Conservation (phyloP, 2,888 invertebrate genomes). For the Tridacna gigas region DNA sequence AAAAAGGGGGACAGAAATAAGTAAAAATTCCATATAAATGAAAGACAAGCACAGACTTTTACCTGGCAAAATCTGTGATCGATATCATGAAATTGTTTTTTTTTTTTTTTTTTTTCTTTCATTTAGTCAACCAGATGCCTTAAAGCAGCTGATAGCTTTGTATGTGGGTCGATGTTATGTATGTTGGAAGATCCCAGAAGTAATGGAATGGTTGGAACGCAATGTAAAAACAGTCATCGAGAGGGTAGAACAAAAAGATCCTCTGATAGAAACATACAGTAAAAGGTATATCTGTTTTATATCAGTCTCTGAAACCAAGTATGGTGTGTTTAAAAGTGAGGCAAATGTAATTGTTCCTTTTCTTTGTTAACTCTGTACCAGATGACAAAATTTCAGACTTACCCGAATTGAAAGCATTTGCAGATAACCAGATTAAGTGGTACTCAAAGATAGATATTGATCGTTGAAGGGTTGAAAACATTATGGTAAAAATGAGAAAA, state of each 20-base stretch:
- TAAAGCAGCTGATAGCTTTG: slow-evolving; percentile 90
- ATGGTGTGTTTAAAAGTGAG: neutral
- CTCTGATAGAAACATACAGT: slow-evolving; percentile 88
- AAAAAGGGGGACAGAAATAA: too few species aligned
- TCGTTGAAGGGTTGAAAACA: too few species aligned
- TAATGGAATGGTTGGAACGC: slow-evolving; percentile 91
- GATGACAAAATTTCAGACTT: too few species aligned
- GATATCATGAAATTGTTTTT: too few species aligned
- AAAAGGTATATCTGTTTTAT: slow-evolving; percentile 84
- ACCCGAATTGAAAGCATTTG: too few species aligned
- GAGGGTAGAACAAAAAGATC: slow-evolving; percentile 88
- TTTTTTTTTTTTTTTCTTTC: slow-evolving; percentile 16
- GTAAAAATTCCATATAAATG: too few species aligned
- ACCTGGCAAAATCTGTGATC: too few species aligned
- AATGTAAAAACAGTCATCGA: slow-evolving; percentile 89
- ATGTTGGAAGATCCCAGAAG: slow-evolving; percentile 92
- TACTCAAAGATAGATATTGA: too few species aligned
- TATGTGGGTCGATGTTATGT: slow-evolving; percentile 91
- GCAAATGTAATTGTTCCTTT: neutral
- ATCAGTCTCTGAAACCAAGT: neutral
- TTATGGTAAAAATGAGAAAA: too few species aligned
- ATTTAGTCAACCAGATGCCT: slow-evolving; percentile 87
- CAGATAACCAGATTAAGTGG: too few species aligned
- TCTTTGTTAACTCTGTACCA: too few species aligned
- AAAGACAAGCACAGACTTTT: too few species aligned